Evolutionary conservation across 2,797 vertebrate genomes (phyloP).

Genomic region (Apogon talboti): DNA sequence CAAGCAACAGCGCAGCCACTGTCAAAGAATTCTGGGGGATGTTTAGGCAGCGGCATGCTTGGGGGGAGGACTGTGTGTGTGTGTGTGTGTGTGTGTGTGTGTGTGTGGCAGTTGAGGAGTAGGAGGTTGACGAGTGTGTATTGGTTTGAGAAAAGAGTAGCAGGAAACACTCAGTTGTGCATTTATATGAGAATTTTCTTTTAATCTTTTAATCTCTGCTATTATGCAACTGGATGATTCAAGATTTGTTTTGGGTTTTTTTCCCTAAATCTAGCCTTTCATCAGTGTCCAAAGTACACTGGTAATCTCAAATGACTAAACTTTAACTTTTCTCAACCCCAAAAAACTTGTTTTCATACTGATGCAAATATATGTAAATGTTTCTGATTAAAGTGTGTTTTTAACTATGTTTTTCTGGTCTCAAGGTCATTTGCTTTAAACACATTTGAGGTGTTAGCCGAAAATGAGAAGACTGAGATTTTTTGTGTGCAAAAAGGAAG

Average conservation of each 20-base stretch:
- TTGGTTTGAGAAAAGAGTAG: slow-evolving; percentile 35
- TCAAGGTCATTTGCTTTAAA: neutral
- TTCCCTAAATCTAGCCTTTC: slow-evolving; percentile 20
- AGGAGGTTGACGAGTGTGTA: slow-evolving; percentile 38
- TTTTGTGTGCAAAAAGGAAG: slow-evolving; percentile 10
- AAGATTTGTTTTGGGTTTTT: slow-evolving; percentile 19
- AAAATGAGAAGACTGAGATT: slow-evolving; percentile 5
- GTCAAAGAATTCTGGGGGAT: slow-evolving; percentile 85
- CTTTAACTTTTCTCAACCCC: slow-evolving; percentile 24
- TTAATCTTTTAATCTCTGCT: slow-evolving; percentile 54
- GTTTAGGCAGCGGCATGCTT: slow-evolving; percentile 73
- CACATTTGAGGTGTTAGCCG: neutral
- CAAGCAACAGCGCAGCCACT: slow-evolving; percentile 84
- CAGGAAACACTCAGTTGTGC: slow-evolving; percentile 39
- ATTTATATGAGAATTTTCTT: slow-evolving; percentile 41
- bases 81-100: slow-evolving; percentile 32
- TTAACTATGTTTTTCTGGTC: neutral
- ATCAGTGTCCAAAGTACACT: slow-evolving; percentile 11
- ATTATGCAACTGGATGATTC: slow-evolving; percentile 21
- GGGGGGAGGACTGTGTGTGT: slow-evolving; percentile 42
- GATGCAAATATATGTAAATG: neutral
- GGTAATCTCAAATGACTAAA: slow-evolving; percentile 17
- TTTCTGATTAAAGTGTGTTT: neutral
- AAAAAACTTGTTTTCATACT: neutral
- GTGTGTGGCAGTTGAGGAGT: slow-evolving; percentile 37